Base-by-base conservation (phyloP, 2,797 vertebrate species). In the Emydoidea blandingii region DNA sequence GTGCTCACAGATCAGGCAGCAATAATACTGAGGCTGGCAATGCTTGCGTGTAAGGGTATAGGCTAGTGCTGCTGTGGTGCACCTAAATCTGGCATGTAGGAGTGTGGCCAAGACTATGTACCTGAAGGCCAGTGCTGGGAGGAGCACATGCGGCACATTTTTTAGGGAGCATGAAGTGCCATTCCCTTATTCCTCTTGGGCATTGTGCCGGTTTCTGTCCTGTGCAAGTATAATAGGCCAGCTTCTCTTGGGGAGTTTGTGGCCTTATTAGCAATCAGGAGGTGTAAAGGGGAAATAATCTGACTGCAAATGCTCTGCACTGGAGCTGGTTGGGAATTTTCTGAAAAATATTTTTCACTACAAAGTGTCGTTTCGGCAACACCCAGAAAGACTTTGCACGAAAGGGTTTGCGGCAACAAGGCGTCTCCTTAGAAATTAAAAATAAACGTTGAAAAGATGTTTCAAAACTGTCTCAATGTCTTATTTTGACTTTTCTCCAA, bases 141-240 rank as follows among this genome's bases (percentile, higher is more conserved):
- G 41, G 41, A 62, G 41, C 88, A 95, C 91, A 53, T 29, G 44
- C 41, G 85, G 65, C 52, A 72, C 5, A 6, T 88, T 88, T 92
- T 25, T 85, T 62, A 88, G 87, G 0, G 1, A 25, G 31, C 41
- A 83, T 80, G 37, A 85, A 96, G 79, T 41, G 34, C 6, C 4
- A 1, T 82, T 96, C 88, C 86, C 65, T 93, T 25, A 25, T 91
- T 91, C 7, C 16, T 93, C 95, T 86, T 90, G 88, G 62, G 87
- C 10, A 21, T 86, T 86, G 86, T 54, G 87, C 29, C 25, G 91
- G 76, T 92, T 91, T 72, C 74, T 88, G 4, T 1, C 79, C 95
- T 93, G 68, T 93, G n/a, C 78, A 95, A 94, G 92, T 96, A 89
- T 94, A 91, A 93, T 86, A 90, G 78, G n/a, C 74, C 3, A 2